Percentiles rank a stretch among this genome's conserved stretches.
Evolutionary conservation across 2,797 vertebrate species (phyloP).

Genomic region (Falco naumanni): DNA sequence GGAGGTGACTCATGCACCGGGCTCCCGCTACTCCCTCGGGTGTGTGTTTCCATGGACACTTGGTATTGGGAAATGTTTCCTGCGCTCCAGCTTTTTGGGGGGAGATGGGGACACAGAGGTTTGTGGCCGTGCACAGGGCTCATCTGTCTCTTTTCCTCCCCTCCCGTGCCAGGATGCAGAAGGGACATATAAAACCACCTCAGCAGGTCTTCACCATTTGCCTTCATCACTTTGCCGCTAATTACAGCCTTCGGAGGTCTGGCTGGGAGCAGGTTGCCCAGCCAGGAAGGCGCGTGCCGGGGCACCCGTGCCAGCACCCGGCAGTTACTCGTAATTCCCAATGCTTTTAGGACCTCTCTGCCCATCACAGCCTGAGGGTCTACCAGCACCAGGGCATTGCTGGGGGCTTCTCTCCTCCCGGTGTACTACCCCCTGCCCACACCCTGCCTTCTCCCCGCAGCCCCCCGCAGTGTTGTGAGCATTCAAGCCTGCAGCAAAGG

Average conservation of each 20-base stretch:
- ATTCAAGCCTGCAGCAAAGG: background rate
- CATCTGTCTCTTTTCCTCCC: background rate
- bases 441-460: background rate
- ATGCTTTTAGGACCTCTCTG: background rate
- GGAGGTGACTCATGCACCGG: rapidly evolving
- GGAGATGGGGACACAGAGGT: background rate
- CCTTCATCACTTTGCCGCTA: background rate
- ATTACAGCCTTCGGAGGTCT: background rate
- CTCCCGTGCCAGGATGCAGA: background rate
- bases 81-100: background rate
- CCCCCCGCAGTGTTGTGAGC: background rate
- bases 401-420: background rate
- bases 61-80: background rate
- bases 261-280: background rate
- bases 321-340: background rate
- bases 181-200: background rate
- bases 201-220: background rate
- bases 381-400: background rate
- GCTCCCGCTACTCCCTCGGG: background rate
- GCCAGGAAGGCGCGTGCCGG: background rate
- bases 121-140: background rate
- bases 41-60: background rate
- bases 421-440: background rate
- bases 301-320: background rate
- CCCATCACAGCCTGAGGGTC: background rate